Percentiles rank a stretch among this genome's conserved stretches.
Evolutionary conservation across 2,888 invertebrate species (phyloP).

Genomic region (Nezara viridula): DNA sequence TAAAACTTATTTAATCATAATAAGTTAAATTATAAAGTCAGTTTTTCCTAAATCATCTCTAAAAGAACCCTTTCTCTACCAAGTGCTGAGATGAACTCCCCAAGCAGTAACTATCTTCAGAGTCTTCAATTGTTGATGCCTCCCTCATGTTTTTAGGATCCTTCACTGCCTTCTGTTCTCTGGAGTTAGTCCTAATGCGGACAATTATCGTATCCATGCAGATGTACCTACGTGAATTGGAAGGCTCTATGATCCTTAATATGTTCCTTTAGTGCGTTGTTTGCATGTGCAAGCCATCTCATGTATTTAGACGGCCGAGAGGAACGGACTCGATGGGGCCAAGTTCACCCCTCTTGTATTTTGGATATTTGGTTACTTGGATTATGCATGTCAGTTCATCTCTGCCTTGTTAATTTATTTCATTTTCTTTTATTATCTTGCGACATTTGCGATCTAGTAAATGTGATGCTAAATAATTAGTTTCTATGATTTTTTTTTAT

Average conservation of each 20-base stretch:
- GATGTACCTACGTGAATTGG: not conserved
- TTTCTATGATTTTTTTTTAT: too few relatives aligned
- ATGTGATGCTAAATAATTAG: too few relatives aligned
- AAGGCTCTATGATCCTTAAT: not conserved
- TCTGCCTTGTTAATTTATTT: too few relatives aligned
- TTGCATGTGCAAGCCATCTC: not conserved
- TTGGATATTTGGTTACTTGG: not conserved
- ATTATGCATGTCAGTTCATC: not conserved
- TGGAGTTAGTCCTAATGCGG: not conserved
- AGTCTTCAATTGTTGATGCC: not conserved
- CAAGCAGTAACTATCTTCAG: too few relatives aligned
- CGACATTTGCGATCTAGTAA: too few relatives aligned
- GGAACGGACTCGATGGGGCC: not conserved
- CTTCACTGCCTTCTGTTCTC: not conserved
- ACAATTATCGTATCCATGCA: not conserved
- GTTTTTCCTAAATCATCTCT: too few relatives aligned
- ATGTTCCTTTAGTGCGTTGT: not conserved
- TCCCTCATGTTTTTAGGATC: not conserved
- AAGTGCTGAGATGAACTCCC: too few relatives aligned
- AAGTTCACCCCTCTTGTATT: not conserved
- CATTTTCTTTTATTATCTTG: too few relatives aligned
- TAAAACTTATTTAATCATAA: too few relatives aligned
- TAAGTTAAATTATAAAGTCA: too few relatives aligned
- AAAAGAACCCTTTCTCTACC: too few relatives aligned
- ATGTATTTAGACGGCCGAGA: not conserved